Base-by-base conservation (phyloP, 2,113 vertebrate genomes). In the Rhinoderma darwinii region DNA sequence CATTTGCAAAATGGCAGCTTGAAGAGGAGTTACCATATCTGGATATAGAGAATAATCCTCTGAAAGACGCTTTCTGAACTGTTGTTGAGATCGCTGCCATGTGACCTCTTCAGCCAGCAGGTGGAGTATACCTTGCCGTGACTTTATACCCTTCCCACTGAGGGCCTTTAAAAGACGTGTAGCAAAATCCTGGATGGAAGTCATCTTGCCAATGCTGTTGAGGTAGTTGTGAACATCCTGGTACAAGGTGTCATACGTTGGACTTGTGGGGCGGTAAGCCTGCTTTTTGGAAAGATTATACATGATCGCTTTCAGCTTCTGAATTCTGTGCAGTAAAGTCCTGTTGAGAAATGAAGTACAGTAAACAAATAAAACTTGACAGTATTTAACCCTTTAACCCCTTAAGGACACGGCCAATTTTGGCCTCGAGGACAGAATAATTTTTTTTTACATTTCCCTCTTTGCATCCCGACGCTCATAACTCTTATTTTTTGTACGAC, bases 1-100 rank as follows among this genome's bases (percentile, higher is more conserved):
- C 76, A 99, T 82, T 91, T 98, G 97, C 75, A 97, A 89, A 84
- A 99, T 94, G 43, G 96, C 96, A 0, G 95, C 94, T 43, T 95
- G 94, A 8, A 99, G 86, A 0, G 98, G 98, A 8, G 91, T 30
- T 0, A 97, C 85, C 9, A 93, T 92, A 6, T 99, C 98, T 0
- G 97, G 97, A 88, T 96, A 99, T 0, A 93, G 89, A 0, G 94
- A 92, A 41, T 97, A 99, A 2, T 97, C 96, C 12, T 97, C 97
- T 0, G 89, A 82, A 83, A 99, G 93, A 59, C 93, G 94, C 84
- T 93, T 96, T 47, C 94, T 92, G 75, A 99, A 99, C 68, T 94
- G 96, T 47, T 97, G 95, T 88, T 99, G 97, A 0, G 98, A 99
- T 4, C 93, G 94, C 37, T 99, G 98, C 98, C 98, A 99, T 0